Evolutionary conservation across 2,113 vertebrate species (phyloP), one percentile per base, ranked within the genome.

Genomic region (Poeciliopsis turrubarensis): DNA sequence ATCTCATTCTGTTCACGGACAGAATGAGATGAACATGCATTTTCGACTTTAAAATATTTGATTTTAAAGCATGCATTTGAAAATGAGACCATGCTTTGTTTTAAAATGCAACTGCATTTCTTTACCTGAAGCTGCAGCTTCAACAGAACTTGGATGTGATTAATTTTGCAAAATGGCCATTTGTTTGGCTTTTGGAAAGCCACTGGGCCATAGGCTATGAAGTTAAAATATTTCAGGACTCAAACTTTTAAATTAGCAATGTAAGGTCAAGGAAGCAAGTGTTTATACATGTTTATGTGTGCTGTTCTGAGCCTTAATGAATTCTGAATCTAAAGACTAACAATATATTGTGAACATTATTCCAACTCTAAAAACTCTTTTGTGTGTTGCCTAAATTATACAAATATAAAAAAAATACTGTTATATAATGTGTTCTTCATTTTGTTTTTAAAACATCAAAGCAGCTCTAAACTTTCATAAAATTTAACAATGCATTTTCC

Each of bases 161-260:
- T 66, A 30, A 9, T 65, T 72, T 70, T 47, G 70, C 65, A 68
- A 82, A 69, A 14, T 54, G 5, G 25, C 1, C 31, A 62, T 62
- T 68, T 66, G 70, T 81, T 83, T 83, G 9, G 54, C 30, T 60
- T 75, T 61, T 77, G 78, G 73, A 77, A 3, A 14, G 9, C 68
- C 4, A 30, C 77, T 6, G 72, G 37, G 39, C 71, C 65, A 30
- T 44, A 32, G 32, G 51, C 65, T 30, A 30, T 67, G 47, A 2
- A 63, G 78, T 79, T 22, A 47, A 9, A 63, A 64, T n/a, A 41
- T 68, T 29, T 25, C 1, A 68, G 19, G 13, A 8, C 27, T 62
- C 25, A 65, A 75, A 65, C 4, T 1, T 30, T 39, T 72, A 29
- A 39, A 8, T 15, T 30, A 25, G 37, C 64, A 17, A 37, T 68